phyloP scores from a whole-genome alignment of 2,113 vertebrate species.

The Pygoscelis adeliae region DNA sequence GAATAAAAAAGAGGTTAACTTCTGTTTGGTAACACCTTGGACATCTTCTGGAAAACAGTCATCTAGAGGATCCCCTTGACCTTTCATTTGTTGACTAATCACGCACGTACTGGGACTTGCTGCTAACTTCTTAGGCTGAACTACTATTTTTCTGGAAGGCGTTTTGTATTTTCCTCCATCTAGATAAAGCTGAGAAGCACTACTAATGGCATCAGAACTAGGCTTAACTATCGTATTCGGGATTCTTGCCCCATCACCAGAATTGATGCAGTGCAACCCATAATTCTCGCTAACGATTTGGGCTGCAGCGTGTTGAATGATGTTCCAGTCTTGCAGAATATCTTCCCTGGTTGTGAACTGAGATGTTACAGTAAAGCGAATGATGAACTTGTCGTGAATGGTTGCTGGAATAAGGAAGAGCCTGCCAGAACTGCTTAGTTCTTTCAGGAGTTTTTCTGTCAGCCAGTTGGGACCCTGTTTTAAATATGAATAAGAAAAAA shows the following conservation, averaged over 20 bases:
- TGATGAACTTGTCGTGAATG: conserved; percentile 86
- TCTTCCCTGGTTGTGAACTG: conserved; percentile 90
- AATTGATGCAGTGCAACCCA: not conserved
- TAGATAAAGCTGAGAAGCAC: not conserved
- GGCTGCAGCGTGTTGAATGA: conserved; percentile 82
- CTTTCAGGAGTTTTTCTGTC: conserved; percentile 89
- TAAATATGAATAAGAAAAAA: not conserved
- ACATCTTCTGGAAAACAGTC: conserved; percentile 71
- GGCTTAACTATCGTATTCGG: not conserved
- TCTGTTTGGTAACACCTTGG: conserved; percentile 54
- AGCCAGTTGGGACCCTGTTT: conserved; percentile 87
- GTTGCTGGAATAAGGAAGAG: conserved; percentile 93
- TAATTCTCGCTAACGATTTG: conserved; percentile 68
- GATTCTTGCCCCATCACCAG: conserved; percentile 18
- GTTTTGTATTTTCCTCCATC: conserved; percentile 26
- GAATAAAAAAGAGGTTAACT: conserved; percentile 81
- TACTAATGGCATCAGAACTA: not conserved
- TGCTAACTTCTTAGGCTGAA: conserved; percentile 55
- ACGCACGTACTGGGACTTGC: not conserved
- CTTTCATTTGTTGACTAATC: conserved; percentile 10
- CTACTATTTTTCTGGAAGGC: conserved; percentile 49
- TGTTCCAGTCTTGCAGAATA: conserved; percentile 88
- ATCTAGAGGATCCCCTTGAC: conserved; percentile 39
- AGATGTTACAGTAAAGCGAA: conserved; percentile 93
- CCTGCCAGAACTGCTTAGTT: conserved; percentile 83